Percentiles rank a stretch among this genome's conserved stretches.
These are phyloP conservation scores for Proterorhinus semilunaris DNA, from an alignment of 2,113 vertebrate species.

Conservation along the genomic window DNA sequence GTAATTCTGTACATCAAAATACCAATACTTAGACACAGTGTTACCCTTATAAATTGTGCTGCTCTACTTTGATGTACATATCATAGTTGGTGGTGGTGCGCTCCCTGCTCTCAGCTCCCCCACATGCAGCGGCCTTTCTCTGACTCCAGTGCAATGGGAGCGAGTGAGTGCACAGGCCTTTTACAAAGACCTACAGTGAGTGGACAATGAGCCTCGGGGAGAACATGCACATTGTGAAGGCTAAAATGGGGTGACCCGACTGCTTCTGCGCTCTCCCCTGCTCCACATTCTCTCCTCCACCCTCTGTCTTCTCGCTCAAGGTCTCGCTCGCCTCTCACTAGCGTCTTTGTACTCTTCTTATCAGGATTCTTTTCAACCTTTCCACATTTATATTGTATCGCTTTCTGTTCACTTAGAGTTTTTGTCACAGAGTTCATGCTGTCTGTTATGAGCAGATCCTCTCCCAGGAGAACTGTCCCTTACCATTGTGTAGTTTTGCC, in stretches of 20 bases:
- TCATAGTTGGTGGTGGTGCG: constrained; percentile 39
- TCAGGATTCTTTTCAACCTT: constrained; percentile 21
- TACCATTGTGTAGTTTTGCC: neutral
- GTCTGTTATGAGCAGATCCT: constrained; percentile 19
- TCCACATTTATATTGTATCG: constrained; percentile 21
- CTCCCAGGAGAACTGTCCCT: neutral
- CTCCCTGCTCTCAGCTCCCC: constrained; percentile 49
- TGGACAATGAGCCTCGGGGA: constrained; percentile 77
- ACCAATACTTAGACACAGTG: too few relatives aligned
- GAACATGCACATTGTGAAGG: constrained; percentile 71
- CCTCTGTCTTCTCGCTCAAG: constrained; percentile 57
- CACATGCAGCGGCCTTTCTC: constrained; percentile 50
- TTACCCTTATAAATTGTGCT: constrained; percentile 10
- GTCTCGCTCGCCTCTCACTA: constrained; percentile 41
- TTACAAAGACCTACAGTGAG: constrained; percentile 75
- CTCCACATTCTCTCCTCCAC: constrained; percentile 59
- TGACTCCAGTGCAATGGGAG: constrained; percentile 58
- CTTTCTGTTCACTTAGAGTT: constrained; percentile 10
- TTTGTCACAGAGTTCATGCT: neutral
- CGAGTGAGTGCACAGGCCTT: constrained; percentile 56
- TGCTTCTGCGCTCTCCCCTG: constrained; percentile 53
- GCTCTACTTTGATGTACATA: constrained; percentile 61
- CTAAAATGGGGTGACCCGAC: constrained; percentile 76
- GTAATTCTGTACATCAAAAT: too few relatives aligned
- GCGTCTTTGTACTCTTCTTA: constrained; percentile 28